Conservation (phyloP, 2,113 vertebrate species). For the Mormyrus iriodes region DNA sequence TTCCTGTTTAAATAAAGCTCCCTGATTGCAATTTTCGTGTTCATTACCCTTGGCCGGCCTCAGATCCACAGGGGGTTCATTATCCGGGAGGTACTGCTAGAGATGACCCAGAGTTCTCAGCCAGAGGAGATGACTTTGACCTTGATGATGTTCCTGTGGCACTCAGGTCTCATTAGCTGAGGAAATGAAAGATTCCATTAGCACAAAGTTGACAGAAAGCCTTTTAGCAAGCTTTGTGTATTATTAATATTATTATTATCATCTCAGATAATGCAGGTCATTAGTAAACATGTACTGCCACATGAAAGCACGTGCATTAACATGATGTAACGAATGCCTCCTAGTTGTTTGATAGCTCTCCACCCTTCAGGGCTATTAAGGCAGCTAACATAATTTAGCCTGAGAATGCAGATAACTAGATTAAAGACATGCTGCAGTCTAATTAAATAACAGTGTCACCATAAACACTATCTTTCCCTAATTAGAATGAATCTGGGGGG, state of each 20-base stretch:
- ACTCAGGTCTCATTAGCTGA: conserved; percentile 55
- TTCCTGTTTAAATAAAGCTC: conserved; percentile 32
- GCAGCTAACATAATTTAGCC: background rate
- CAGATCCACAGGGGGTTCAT: conserved; percentile 60
- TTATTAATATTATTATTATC: conserved; percentile 46
- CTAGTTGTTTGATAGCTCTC: conserved; percentile 49
- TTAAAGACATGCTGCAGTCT: background rate
- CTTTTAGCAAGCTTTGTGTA: conserved; percentile 49
- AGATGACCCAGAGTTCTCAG: conserved; percentile 36
- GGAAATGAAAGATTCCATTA: conserved; percentile 38
- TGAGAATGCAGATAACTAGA: background rate
- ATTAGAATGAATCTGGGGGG: background rate
- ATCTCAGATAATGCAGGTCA: conserved; percentile 51
- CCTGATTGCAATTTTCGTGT: conserved; percentile 53
- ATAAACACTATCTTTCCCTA: background rate
- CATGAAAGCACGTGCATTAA: conserved; percentile 36
- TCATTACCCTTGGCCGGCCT: conserved; percentile 45
- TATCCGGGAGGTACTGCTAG: conserved; percentile 47
- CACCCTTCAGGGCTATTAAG: background rate
- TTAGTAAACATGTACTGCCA: conserved; percentile 55
- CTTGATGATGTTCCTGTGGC: conserved; percentile 51
- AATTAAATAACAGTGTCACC: background rate
- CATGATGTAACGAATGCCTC: conserved; percentile 49
- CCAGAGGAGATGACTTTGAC: conserved; percentile 37
- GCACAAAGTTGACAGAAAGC: conserved; percentile 15